These are phyloP conservation scores for Cotesia vestalis DNA, from an alignment of 1,140 invertebrate genomes.

Conservation along the genomic window DNA sequence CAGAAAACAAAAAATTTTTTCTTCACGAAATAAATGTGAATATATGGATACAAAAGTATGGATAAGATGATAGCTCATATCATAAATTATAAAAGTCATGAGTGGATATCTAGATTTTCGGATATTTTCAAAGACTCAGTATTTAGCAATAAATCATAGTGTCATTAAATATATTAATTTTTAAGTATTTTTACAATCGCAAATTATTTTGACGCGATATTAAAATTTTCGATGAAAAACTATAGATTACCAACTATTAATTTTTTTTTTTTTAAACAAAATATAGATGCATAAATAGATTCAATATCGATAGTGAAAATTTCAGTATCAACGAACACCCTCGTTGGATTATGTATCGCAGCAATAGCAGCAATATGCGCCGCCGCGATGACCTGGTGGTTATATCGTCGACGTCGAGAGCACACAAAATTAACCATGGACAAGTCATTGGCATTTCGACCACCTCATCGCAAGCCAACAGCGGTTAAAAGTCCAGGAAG, in stretches of 20 bases:
- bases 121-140: too few species aligned
- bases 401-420: constrained; percentile 67
- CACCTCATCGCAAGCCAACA: constrained; percentile 71
- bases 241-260: not conserved
- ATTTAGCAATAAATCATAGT: too few species aligned
- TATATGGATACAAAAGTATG: too few species aligned
- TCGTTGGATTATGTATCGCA: constrained; percentile 72
- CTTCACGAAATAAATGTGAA: too few species aligned
- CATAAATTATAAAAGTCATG: too few species aligned
- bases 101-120: too few species aligned
- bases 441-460: constrained; percentile 70
- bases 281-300: not conserved
- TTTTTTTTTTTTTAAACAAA: not conserved
- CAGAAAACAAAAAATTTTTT: too few species aligned
- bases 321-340: constrained; percentile 71
- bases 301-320: constrained; percentile 39
- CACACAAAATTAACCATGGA: constrained; percentile 65
- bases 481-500: constrained; percentile 74
- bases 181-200: too few species aligned
- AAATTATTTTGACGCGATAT: too few species aligned
- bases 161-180: too few species aligned
- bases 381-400: constrained; percentile 69
- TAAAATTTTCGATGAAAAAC: not conserved
- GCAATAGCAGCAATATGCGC: constrained; percentile 69
- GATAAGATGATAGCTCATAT: too few species aligned